phyloP scores from a whole-genome alignment of 2,113 vertebrate genomes.

The Bambusicola thoracicus region DNA sequence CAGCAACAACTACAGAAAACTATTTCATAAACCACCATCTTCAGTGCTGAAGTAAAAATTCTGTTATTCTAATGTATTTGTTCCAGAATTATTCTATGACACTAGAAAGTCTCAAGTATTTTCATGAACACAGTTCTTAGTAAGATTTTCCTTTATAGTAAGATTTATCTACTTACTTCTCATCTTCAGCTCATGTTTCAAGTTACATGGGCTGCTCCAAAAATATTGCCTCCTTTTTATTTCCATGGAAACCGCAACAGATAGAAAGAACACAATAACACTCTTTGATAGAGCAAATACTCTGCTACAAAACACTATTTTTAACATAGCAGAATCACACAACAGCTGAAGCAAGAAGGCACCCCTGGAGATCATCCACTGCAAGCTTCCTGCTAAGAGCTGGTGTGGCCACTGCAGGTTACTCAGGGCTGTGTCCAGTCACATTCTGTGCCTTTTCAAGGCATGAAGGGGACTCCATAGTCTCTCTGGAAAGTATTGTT shows the following conservation, averaged over 20 bases:
- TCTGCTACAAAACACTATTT: no score
- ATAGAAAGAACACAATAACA: no score
- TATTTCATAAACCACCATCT: background rate
- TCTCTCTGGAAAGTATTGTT: background rate
- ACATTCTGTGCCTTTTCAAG: background rate
- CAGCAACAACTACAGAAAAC: background rate
- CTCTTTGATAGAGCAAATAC: no score
- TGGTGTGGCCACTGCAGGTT: background rate
- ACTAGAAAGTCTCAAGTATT: background rate
- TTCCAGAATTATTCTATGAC: background rate
- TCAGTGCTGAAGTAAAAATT: background rate
- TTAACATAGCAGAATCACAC: background rate
- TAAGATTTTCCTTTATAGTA: background rate
- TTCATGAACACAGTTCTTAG: background rate
- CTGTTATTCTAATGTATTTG: background rate
- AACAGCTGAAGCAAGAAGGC: background rate
- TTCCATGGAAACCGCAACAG: no score
- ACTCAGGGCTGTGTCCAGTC: background rate
- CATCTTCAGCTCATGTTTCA: background rate
- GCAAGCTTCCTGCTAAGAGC: background rate
- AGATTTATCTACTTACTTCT: background rate
- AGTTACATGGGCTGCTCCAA: background rate
- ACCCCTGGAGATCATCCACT: background rate
- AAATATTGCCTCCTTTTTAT: no score
- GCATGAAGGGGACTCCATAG: background rate